Base-by-base conservation (phyloP, 2,888 invertebrate genomes). In the Sarcophaga caerulescens region DNA sequence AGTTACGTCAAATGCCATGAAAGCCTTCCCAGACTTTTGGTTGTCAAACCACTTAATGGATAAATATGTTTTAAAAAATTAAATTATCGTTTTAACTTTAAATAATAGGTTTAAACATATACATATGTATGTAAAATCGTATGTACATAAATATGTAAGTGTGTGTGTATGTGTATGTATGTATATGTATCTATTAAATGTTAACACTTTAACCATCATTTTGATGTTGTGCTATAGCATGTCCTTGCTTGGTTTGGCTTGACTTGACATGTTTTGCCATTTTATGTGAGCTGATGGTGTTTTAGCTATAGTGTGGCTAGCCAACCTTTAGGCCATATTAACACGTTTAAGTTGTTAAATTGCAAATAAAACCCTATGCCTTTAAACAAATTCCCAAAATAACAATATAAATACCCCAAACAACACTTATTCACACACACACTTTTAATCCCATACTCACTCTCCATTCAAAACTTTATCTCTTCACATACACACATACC, bases 261-360 rank as follows among this genome's bases (percentile, higher is more conserved):
- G 65, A 60, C 52, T 69, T 35, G 73, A 4, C 65, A 71, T 47
- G n/a, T 8, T 8, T 74, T 44, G 21, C 66, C 19, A 21, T 25
- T 62, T 35, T n/a, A 23, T 63, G 45, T 62, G 3, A 57, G n/a
- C 21, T 3, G 35, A 45, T 45, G 11, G 11, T 45, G 47, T 69
- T 52, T 52, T 52, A 14, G 17, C 19, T 19, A 23, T 19, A 66
- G 23, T 81, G 52, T 69, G 59, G 66, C 70, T 70, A 35, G 57
- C 47, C 25, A 69, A 62, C 80, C 74, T 84, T 78, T 78, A 71
- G 84, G 84, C 52, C 25, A 78, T 84, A 78, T 84, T 86, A 81
- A 77, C 83, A 86, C 81, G 70, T 86, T 81, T 66, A 75, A 78
- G 70, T 78, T 84, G 81, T 86, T 86, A 81, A 86, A 77, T 81